Conservation (phyloP, 2,888 invertebrate genomes). For the Eupithecia subfuscata region DNA sequence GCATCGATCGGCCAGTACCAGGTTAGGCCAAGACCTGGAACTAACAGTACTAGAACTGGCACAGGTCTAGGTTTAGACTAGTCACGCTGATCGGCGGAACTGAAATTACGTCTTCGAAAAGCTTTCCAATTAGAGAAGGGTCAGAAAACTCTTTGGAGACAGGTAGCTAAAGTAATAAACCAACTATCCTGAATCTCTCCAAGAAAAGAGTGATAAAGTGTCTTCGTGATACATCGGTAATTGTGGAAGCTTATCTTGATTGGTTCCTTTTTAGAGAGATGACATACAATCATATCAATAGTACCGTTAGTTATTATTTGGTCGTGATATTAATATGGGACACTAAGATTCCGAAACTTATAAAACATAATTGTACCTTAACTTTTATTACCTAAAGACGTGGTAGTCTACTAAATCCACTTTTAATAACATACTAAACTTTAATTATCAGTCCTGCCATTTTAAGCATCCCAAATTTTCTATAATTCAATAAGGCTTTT, state of each 20-base stretch:
- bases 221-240: background rate
- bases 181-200: background rate
- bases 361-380: no score
- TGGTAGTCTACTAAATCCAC: no score
- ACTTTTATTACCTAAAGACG: no score
- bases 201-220: background rate
- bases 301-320: background rate
- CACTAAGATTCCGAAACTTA: background rate
- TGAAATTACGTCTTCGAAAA: background rate
- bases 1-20: constrained; percentile 26
- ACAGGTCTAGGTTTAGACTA: background rate
- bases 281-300: background rate
- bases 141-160: background rate
- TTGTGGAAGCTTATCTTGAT: background rate
- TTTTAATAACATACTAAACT: no score
- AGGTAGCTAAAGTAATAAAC: background rate
- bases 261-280: background rate
- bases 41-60: constrained; percentile 6
- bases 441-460: no score
- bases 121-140: background rate
- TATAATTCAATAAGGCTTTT: background rate
- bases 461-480: background rate
- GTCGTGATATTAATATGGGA: background rate
- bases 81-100: background rate
- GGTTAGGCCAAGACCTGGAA: constrained; percentile 9